Evolutionary conservation across 2,113 vertebrate genomes (phyloP), one percentile per base, ranked within the genome.

Genomic region (Mugil cephalus): DNA sequence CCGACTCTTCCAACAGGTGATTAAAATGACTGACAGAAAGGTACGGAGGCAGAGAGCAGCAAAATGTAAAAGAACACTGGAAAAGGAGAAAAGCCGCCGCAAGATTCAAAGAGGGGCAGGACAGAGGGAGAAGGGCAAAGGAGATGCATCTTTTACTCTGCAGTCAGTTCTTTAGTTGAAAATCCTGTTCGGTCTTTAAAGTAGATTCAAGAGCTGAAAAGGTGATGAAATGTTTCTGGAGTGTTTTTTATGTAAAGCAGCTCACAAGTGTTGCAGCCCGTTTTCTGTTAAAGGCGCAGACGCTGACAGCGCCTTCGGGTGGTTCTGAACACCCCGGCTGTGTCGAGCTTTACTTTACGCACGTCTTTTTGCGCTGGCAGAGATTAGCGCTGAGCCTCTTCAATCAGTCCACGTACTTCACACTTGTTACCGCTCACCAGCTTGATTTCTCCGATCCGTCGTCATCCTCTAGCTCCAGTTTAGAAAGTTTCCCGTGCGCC

Each of bases 31-130:
- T 70, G 62, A 80, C 48, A 59, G 52, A 36, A n/a, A 64, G 63
- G 24, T 30, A 12, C 56, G 52, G 24, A 64, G 59, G 94, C 94
- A 87, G 94, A 93, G 21, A 92, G 88, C 58, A 90, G 91, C 85
- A 90, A 93, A 95, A 90, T 18, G 10, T 48, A 15, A 67, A 12
- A 47, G 38, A n/a, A 17, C 30, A 21, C 64, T 60, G 42, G 4
- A 18, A 65, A 12, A 17, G 38, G 65, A 10, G 61, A 63, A 17
- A 69, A 36, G 35, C 10, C 11, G 12, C 5, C 5, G 24, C 5
- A 30, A 24, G 51, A 71, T 66, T 94, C 95, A 88, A 95, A 94
- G 21, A 92, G 91, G 39, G 93, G 92, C 90, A 90, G 9, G 68
- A 70, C 42, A 30, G 34, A 24, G 17, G 36, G 24, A 63, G 24